Evolutionary conservation across 2,113 vertebrate species (phyloP).

Genomic region (Pleuronectes platessa): DNA sequence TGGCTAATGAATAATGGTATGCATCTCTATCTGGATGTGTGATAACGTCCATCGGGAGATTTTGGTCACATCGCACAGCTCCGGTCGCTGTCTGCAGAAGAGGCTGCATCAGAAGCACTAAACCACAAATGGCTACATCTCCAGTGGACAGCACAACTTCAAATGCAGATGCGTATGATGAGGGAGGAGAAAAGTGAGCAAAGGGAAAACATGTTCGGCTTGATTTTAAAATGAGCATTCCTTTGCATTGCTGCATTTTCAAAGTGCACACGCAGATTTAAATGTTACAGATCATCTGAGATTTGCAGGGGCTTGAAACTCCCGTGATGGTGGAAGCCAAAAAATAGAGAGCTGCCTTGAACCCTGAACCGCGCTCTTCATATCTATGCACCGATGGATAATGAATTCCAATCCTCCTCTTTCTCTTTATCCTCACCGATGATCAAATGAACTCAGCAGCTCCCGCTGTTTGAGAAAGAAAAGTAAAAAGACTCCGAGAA

Average conservation of each 20-base stretch:
- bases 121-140: slow-evolving; percentile 8
- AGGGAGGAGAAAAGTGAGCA: background rate
- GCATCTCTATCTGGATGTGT: background rate
- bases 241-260: slow-evolving; percentile 37
- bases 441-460: slow-evolving; percentile 40
- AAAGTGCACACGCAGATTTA: slow-evolving; percentile 30
- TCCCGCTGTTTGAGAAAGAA: slow-evolving; percentile 34
- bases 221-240: slow-evolving; percentile 28
- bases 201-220: background rate
- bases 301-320: slow-evolving; percentile 29
- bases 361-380: slow-evolving; percentile 50
- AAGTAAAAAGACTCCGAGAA: slow-evolving; percentile 31
- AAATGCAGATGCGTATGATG: slow-evolving; percentile 10
- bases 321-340: slow-evolving; percentile 7
- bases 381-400: slow-evolving; percentile 55
- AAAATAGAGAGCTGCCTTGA: slow-evolving; percentile 32
- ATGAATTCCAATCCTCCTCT: slow-evolving; percentile 61
- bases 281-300: slow-evolving; percentile 40
- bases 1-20: background rate
- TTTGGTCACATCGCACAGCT: background rate
- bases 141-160: slow-evolving; percentile 10
- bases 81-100: slow-evolving; percentile 23
- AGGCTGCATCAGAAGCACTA: slow-evolving; percentile 20
- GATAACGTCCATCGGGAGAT: background rate
- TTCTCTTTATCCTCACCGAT: slow-evolving; percentile 43